Evolutionary conservation across 2,888 invertebrate species (phyloP), one percentile per base, ranked within the genome.

Genomic region (Cyclophora punctaria): DNA sequence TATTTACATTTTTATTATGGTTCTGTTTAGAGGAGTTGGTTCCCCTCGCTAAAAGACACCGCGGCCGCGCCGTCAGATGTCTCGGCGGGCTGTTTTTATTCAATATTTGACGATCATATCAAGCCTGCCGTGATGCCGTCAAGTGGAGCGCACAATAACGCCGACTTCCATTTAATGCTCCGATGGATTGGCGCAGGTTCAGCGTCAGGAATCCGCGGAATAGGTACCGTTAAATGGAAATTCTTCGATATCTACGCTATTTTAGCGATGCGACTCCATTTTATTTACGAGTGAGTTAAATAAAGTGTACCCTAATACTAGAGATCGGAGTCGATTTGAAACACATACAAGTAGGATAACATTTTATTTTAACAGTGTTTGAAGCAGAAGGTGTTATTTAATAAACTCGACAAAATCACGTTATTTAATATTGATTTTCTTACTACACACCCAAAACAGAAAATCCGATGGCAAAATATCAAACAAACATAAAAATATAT

Each of bases 151-250:
- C 72, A 71, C 78, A 80, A 78, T 81, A 76, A 78, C 72, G 69
- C 74, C 68, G 67, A 69, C 75, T 80, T 77, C 74, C 76, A 76
- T 69, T 80, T 75, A 76, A 78, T 76, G 78, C 78, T 76, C 58
- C 73, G 62, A 69, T 79, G 75, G 67, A 71, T 77, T 67, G 69
- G 68, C 70, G 62, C 67, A 64, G 66, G 62, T 62, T 60, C 58
- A 58, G 55, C 64, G 62, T 67, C 66, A 69, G 64, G 67, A 71
- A 73, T 70, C 66, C 69, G 63, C 60, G 66, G 66, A 60, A 63
- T 20, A 20, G 20, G 20, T 69, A 71, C 70, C 63, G 61, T 67
- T 73, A 64, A 73, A 74, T 75, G 69, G 69, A 69, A 73, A 76
- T 76, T 70, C 60, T 60, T 53, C 56, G 57, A 64, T 67, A 65